A percentile compares a stretch with the other conserved stretches of the same genome.
phyloP scores from a whole-genome alignment of 2,888 invertebrate species.

The Sturmia bella region DNA sequence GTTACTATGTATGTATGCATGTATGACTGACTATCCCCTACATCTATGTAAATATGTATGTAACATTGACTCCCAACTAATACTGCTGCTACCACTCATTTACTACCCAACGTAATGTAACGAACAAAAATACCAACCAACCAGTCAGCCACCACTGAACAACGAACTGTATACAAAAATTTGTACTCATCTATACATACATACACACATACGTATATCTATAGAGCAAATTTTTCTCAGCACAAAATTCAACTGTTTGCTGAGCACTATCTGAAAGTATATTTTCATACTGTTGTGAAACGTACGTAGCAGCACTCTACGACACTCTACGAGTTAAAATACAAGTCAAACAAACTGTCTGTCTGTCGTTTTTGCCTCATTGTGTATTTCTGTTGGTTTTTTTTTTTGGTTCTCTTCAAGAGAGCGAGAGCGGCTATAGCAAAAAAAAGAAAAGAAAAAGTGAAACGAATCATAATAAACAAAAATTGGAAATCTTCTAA shows the following conservation, averaged over 20 bases:
- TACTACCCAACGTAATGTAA: slow-evolving; percentile 36
- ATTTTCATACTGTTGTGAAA: slow-evolving; percentile 61
- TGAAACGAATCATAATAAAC: slow-evolving; percentile 59
- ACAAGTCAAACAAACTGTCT: slow-evolving; percentile 22
- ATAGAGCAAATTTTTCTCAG: slow-evolving; percentile 46
- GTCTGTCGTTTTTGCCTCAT: not conserved
- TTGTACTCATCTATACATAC: too few species aligned
- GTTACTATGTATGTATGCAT: not conserved
- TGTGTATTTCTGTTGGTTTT: slow-evolving; percentile 1
- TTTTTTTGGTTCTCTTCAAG: not conserved
- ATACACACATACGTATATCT: not conserved
- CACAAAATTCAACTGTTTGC: slow-evolving; percentile 60
- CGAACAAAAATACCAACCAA: slow-evolving; percentile 52
- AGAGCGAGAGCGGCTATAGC: slow-evolving; percentile 11
- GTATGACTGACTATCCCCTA: too few species aligned
- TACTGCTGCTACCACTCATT: slow-evolving; percentile 21
- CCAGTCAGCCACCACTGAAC: slow-evolving; percentile 32
- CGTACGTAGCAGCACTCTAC: slow-evolving; percentile 58
- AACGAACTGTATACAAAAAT: slow-evolving; percentile 33
- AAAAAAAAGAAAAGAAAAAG: slow-evolving; percentile 35
- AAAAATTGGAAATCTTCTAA: slow-evolving; percentile 52
- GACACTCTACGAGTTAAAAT: slow-evolving; percentile 31
- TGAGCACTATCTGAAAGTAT: slow-evolving; percentile 49
- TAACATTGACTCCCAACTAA: slow-evolving; percentile 13
- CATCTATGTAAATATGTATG: not conserved